Conservation (phyloP, 2,888 invertebrate species). For the Volucella zonaria region DNA sequence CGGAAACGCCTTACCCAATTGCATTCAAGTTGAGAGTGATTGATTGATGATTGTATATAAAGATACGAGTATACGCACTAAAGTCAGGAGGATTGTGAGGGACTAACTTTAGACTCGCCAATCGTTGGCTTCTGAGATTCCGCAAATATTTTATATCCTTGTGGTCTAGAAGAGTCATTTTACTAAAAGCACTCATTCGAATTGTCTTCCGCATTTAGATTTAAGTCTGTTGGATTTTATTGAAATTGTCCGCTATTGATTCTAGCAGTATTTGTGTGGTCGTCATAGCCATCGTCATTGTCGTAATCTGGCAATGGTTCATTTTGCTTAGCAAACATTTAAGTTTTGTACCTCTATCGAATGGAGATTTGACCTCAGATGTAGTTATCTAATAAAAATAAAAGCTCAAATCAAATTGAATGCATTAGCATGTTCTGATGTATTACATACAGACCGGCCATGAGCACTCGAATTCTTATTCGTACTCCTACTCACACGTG, state of each 20-base stretch:
- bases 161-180: constrained; percentile 59
- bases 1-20: constrained; percentile 49
- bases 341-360: neutral
- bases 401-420: constrained; percentile 9
- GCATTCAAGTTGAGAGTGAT: constrained; percentile 47
- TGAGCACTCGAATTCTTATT: neutral
- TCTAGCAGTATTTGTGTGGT: neutral
- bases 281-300: constrained; percentile 11
- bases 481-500: neutral
- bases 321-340: constrained; percentile 20
- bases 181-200: constrained; percentile 69
- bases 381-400: constrained; percentile 1
- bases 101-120: constrained; percentile 11
- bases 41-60: constrained; percentile 52
- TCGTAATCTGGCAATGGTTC: constrained; percentile 34
- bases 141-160: constrained; percentile 58
- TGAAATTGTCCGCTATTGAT: constrained; percentile 53
- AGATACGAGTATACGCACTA: neutral
- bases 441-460: no score
- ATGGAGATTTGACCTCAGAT: neutral
- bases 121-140: constrained; percentile 21
- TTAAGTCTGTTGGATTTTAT: constrained; percentile 50
- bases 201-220: constrained; percentile 57
- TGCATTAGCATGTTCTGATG: constrained; percentile 32
- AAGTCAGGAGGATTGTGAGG: neutral